Conservation (phyloP, 2,888 invertebrate genomes). For the Cotesia congregata region DNA sequence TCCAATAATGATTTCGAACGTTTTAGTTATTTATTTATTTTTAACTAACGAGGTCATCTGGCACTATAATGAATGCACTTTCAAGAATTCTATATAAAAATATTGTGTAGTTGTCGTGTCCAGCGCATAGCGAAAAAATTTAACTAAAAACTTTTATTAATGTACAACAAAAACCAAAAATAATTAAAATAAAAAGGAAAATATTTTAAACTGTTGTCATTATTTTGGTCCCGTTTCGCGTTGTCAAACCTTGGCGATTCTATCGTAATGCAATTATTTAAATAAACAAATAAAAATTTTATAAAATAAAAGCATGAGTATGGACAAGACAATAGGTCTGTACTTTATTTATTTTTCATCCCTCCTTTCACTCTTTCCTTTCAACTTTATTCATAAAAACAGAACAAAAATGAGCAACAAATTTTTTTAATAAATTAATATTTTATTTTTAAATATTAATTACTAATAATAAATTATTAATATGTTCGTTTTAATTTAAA, state of each 20-base stretch:
- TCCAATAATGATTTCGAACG: background rate
- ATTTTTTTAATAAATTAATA: background rate
- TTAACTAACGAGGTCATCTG: slow-evolving; percentile 61
- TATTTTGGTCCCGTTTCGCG: slow-evolving; percentile 66
- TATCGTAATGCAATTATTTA: slow-evolving; percentile 55
- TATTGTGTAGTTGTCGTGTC: slow-evolving; percentile 65
- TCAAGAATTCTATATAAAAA: slow-evolving; percentile 69
- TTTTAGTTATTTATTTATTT: slow-evolving; percentile 36
- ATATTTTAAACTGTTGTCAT: slow-evolving; percentile 48
- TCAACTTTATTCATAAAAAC: background rate
- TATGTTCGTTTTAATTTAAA: slow-evolving; percentile 6
- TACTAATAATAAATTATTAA: slow-evolving; percentile 12
- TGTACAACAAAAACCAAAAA: slow-evolving; percentile 41
- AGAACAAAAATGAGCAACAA: too few relatives aligned
- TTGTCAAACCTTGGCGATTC: slow-evolving; percentile 59
- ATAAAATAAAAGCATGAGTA: background rate
- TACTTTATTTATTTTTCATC: background rate
- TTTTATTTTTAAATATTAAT: slow-evolving; percentile 19
- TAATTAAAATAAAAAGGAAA: slow-evolving; percentile 53
- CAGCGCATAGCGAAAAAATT: slow-evolving; percentile 57
- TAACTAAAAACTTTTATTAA: background rate
- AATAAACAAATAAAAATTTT: slow-evolving; percentile 5
- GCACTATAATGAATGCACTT: slow-evolving; percentile 66
- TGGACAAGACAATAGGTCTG: slow-evolving; percentile 9
- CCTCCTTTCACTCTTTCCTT: slow-evolving; percentile 48